Conservation (phyloP, 37 sponge, comb jelly and placozoan genomes). For the Chondrosia reniformis region DNA sequence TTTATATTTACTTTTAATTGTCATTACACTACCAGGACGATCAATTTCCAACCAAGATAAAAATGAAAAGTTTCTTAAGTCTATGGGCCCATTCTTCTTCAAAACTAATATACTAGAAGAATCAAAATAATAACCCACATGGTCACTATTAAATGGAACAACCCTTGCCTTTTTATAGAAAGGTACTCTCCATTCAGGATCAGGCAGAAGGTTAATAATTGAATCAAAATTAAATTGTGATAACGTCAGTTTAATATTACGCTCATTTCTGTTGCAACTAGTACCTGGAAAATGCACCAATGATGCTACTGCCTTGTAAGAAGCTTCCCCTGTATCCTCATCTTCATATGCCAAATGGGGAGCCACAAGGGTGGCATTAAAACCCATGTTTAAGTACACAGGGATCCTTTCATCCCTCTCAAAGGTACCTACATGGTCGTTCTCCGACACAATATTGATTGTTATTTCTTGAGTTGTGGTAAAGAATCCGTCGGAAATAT, state of each 20-base stretch:
- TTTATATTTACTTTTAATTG: neutral
- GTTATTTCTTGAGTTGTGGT: neutral
- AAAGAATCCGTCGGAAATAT: constrained; percentile 2
- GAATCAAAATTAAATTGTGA: neutral
- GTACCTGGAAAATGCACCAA: neutral
- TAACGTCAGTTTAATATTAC: neutral
- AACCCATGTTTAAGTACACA: neutral
- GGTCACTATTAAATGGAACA: neutral
- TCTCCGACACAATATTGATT: neutral
- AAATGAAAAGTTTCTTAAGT: constrained; percentile 28
- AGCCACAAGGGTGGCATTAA: neutral
- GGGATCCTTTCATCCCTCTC: neutral
- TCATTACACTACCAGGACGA: constrained; percentile 24
- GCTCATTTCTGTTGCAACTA: neutral
- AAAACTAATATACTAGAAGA: neutral
- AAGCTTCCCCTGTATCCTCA: neutral
- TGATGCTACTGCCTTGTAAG: neutral
- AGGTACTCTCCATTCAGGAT: constrained; percentile 1
- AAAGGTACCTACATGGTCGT: constrained; percentile 4
- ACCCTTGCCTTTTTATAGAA: neutral
- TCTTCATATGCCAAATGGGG: constrained; percentile 7
- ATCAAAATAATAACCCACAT: constrained; percentile 10
- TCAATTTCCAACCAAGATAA: constrained; percentile 30
- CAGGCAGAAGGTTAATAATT: neutral
- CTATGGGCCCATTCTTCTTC: neutral